Percentiles rank a stretch among this genome's conserved stretches.
phyloP scores from a whole-genome alignment of 2,797 vertebrate genomes.

The Coranthus polyacanthus region DNA sequence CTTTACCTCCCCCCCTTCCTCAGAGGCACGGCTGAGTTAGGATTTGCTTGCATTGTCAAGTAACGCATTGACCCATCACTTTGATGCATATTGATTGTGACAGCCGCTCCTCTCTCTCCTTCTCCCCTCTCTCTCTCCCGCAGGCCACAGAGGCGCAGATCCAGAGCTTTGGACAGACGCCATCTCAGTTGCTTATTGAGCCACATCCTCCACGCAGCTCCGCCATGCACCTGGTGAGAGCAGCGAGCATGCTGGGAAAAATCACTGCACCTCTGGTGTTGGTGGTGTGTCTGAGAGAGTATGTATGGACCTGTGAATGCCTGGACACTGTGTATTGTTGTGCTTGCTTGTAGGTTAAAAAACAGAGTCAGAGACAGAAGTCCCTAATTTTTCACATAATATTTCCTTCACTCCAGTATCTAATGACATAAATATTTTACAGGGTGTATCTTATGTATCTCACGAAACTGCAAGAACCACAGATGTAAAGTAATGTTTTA shows the following conservation, averaged over 20 bases:
- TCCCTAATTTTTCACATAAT: no score
- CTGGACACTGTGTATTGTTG: slow-evolving; percentile 24
- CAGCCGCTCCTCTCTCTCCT: slow-evolving; percentile 80
- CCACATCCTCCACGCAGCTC: slow-evolving; percentile 99
- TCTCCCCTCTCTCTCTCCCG: slow-evolving; percentile 74
- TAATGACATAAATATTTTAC: slow-evolving; percentile 45
- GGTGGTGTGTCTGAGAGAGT: slow-evolving; percentile 34
- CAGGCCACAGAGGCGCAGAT: slow-evolving; percentile 98
- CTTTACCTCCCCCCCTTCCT: slow-evolving; percentile 59
- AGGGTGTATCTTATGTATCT: slow-evolving; percentile 45
- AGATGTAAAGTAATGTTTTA: slow-evolving; percentile 23
- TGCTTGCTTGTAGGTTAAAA: slow-evolving; percentile 19
- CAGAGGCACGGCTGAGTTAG: slow-evolving; percentile 90
- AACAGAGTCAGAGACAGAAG: no score
- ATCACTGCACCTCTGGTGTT: slow-evolving; percentile 59
- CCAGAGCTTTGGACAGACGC: slow-evolving; percentile 99
- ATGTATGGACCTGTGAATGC: slow-evolving; percentile 33
- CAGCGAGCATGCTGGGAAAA: slow-evolving; percentile 79
- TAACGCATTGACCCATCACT: slow-evolving; percentile 93
- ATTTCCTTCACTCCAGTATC: slow-evolving; percentile 16
- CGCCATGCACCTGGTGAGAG: slow-evolving; percentile 99
- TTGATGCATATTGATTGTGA: slow-evolving; percentile 94
- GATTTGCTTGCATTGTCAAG: slow-evolving; percentile 94
- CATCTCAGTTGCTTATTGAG: slow-evolving; percentile 99
- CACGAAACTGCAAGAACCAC: slow-evolving; percentile 34